These are phyloP conservation scores for Drosophila sp. DNA, from an alignment of 1,140 invertebrate genomes.

Conservation along the genomic window DNA sequence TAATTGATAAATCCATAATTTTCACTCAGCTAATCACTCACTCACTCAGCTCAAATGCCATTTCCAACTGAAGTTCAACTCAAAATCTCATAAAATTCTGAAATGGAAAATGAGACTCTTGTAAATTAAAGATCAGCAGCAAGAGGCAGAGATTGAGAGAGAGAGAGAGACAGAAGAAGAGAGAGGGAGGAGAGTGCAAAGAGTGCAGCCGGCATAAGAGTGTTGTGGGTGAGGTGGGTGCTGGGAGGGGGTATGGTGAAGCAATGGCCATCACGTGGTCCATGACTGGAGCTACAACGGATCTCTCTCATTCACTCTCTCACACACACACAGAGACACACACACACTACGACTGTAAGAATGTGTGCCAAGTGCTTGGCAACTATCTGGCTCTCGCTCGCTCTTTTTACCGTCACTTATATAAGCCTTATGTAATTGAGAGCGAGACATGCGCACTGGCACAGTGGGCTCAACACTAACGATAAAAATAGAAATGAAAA, in stretches of 20 bases:
- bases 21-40: constrained; percentile 28
- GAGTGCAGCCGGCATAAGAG: constrained; percentile 29
- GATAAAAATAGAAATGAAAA: constrained; percentile 54
- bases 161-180: background rate
- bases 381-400: constrained; percentile 42
- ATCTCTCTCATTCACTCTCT: background rate
- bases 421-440: constrained; percentile 76
- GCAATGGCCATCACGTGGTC: constrained; percentile 43
- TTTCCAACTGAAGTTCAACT: constrained; percentile 46
- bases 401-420: constrained; percentile 49
- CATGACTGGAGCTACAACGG: constrained; percentile 16
- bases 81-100: constrained; percentile 19
- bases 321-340: constrained; percentile 5
- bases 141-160: constrained; percentile 20
- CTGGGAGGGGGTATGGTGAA: background rate
- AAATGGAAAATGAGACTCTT: constrained; percentile 25
- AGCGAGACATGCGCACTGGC: constrained; percentile 66
- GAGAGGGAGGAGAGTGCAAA: background rate
- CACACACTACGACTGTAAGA: background rate
- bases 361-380: constrained; percentile 17
- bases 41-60: constrained; percentile 22
- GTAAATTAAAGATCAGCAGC: constrained; percentile 61
- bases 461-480: constrained; percentile 50
- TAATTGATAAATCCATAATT: constrained; percentile 75
- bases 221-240: too few relatives aligned